These are phyloP conservation scores for Heliconius congener DNA, from an alignment of 1,140 invertebrate species.

Conservation along the genomic window DNA sequence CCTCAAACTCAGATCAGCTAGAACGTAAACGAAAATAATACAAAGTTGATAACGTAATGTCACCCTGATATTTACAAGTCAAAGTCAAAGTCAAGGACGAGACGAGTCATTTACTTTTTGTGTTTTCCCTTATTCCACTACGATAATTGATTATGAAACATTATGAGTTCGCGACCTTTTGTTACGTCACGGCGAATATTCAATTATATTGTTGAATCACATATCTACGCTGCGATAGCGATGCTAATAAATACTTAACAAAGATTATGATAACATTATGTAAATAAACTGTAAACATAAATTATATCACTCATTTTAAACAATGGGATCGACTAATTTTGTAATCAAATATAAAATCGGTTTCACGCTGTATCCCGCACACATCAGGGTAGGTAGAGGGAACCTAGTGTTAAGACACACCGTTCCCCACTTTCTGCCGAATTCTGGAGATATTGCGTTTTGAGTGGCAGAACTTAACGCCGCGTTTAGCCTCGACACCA, in stretches of 20 bases:
- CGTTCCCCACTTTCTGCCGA: too few relatives aligned
- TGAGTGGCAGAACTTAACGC: too few relatives aligned
- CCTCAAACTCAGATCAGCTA: constrained; percentile 15
- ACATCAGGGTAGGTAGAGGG: too few relatives aligned
- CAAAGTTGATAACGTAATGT: constrained; percentile 10
- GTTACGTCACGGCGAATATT: constrained; percentile 31
- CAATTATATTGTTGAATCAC: neutral
- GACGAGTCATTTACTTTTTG: constrained; percentile 39
- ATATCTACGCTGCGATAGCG: neutral
- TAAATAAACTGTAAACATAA: neutral
- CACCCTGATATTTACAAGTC: constrained; percentile 36
- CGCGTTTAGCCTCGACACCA: too few relatives aligned
- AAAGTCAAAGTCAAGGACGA: constrained; percentile 40
- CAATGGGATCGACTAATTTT: neutral
- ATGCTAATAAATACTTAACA: neutral
- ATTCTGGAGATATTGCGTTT: too few relatives aligned
- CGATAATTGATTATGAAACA: constrained; percentile 45
- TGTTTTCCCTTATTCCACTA: constrained; percentile 32
- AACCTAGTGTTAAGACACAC: too few relatives aligned
- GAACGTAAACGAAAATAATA: neutral
- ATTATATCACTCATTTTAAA: neutral
- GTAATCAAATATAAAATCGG: too few relatives aligned
- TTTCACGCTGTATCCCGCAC: too few relatives aligned
- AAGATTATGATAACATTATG: constrained; percentile 8
- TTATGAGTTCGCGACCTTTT: constrained; percentile 43